Conservation (phyloP, 2,113 vertebrate genomes). For the Cyprinodon variegatus region DNA sequence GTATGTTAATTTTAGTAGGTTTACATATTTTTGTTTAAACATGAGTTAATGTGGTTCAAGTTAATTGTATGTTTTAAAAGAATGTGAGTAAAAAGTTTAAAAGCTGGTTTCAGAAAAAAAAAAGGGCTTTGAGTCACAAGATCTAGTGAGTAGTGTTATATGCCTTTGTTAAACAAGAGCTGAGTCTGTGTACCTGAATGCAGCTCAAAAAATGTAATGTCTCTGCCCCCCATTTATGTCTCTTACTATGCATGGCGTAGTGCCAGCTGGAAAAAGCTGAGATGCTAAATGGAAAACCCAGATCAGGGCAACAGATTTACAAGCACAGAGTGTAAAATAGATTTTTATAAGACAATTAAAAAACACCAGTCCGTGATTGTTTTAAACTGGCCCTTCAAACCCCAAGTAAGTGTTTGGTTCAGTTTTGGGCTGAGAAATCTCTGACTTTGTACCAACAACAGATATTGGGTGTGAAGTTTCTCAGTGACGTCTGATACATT, state of each 20-base stretch:
- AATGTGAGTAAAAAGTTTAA: background rate
- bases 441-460: too few species aligned
- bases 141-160: background rate
- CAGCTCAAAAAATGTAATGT: background rate
- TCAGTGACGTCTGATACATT: too few species aligned
- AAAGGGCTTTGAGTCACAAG: background rate
- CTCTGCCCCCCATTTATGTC: too few species aligned
- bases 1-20: too few species aligned
- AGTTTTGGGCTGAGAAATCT: background rate
- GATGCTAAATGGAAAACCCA: too few species aligned
- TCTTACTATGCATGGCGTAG: background rate
- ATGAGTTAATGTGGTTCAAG: background rate
- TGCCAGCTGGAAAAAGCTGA: background rate
- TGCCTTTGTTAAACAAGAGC: background rate
- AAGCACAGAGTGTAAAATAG: background rate
- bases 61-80: background rate
- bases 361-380: background rate
- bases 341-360: background rate
- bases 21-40: too few species aligned
- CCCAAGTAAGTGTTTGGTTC: background rate
- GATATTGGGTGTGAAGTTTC: too few species aligned
- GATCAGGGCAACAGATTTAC: background rate
- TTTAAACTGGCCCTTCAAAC: background rate
- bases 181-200: too few species aligned
- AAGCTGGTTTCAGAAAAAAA: too few species aligned